These are phyloP conservation scores for Ornithoptera priamus DNA, from an alignment of 2,888 invertebrate species.

Conservation along the genomic window DNA sequence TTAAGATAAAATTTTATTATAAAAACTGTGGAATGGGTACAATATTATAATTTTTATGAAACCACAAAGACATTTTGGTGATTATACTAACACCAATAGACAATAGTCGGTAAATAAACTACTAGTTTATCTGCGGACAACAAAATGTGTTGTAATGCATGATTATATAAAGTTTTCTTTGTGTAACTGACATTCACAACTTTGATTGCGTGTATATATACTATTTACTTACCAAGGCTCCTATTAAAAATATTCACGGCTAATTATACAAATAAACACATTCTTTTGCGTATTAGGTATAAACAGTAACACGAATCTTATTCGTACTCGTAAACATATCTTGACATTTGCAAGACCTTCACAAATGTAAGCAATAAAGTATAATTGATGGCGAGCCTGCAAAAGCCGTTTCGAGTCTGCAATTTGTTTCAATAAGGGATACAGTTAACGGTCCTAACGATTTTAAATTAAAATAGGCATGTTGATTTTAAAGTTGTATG, in stretches of 20 bases:
- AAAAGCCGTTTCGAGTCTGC: slow-evolving; percentile 36
- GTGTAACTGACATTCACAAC: neutral
- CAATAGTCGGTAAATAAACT: no score
- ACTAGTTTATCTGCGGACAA: no score
- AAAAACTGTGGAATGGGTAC: no score
- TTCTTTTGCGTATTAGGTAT: neutral
- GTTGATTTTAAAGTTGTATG: no score
- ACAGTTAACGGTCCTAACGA: slow-evolving; percentile 30
- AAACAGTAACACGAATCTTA: neutral
- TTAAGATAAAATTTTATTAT: no score
- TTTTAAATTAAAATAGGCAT: no score
- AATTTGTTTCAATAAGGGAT: slow-evolving; percentile 50
- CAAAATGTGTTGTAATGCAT: no score
- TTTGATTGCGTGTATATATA: neutral
- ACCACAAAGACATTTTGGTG: no score
- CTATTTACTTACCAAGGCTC: neutral
- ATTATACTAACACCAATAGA: no score
- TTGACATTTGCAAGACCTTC: slow-evolving; percentile 40
- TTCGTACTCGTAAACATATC: slow-evolving; percentile 21
- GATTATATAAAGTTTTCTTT: no score
- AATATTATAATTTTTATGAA: no score
- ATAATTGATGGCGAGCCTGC: slow-evolving; percentile 49
- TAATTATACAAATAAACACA: neutral
- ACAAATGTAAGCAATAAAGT: slow-evolving; percentile 45
- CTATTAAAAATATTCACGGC: neutral